Percentiles rank a stretch among this genome's conserved stretches.
These are phyloP conservation scores for Cyrtodaria siliqua DNA, from an alignment of 2,888 invertebrate species.

Conservation along the genomic window DNA sequence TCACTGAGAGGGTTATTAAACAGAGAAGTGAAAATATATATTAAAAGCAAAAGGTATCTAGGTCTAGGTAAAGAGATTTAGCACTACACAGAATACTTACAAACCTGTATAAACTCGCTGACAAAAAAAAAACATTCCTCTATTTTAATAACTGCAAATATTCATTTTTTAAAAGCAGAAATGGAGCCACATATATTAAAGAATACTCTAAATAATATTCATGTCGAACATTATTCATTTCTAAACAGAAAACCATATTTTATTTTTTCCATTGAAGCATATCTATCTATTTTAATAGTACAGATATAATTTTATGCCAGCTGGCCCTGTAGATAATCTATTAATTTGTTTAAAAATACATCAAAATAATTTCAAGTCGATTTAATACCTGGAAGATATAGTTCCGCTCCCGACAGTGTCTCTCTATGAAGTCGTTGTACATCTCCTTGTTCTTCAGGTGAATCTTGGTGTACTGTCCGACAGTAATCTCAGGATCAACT, in stretches of 20 bases:
- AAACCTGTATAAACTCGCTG: slow-evolving; percentile 10
- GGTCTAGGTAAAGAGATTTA: slow-evolving; percentile 14
- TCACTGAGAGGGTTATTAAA: slow-evolving; percentile 17
- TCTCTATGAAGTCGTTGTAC: slow-evolving; percentile 34
- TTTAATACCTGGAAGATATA: slow-evolving; percentile 46
- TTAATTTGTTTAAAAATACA: slow-evolving; percentile 17
- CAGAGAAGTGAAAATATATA: slow-evolving; percentile 18
- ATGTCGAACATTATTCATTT: slow-evolving; percentile 11
- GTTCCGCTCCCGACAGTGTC: slow-evolving; percentile 39
- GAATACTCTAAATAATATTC: slow-evolving; percentile 9
- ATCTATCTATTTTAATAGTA: slow-evolving; percentile 5
- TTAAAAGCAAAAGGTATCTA: slow-evolving; percentile 15
- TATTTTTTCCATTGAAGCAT: slow-evolving; percentile 14
- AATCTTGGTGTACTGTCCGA: slow-evolving; percentile 29
- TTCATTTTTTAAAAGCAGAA: slow-evolving; percentile 14
- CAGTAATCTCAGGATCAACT: slow-evolving; percentile 16
- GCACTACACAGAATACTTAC: slow-evolving; percentile 20
- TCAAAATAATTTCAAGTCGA: slow-evolving; percentile 14
- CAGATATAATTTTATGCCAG: slow-evolving; percentile 8
- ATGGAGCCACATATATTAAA: slow-evolving; percentile 19
- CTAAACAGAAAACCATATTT: slow-evolving; percentile 4
- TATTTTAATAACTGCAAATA: slow-evolving; percentile 11
- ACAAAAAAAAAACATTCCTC: slow-evolving; percentile 11
- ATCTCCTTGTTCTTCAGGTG: slow-evolving; percentile 17
- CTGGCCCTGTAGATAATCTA: slow-evolving; percentile 14